phyloP scores from a whole-genome alignment of 2,113 vertebrate species.

The Otolemur garnettii region DNA sequence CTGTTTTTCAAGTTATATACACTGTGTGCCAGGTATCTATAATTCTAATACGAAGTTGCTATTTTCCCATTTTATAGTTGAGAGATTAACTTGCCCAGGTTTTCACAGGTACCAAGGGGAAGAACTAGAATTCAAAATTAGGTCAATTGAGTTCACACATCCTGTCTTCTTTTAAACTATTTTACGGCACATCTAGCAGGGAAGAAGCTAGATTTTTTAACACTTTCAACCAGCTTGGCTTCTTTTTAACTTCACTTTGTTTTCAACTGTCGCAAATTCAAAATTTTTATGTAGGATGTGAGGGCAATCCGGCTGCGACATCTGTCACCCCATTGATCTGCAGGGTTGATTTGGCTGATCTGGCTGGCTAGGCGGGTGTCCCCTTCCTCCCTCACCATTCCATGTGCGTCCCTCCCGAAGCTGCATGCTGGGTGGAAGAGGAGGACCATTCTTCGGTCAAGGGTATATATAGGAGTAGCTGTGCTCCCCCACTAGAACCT shows the following conservation, averaged over 20 bases:
- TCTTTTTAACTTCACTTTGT: neutral
- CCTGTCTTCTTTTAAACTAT: conserved; percentile 12
- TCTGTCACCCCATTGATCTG: no score
- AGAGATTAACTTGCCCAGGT: conserved; percentile 13
- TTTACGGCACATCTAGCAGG: neutral
- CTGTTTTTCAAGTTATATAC: conserved; percentile 32
- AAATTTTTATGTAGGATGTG: neutral
- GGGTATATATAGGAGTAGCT: no score
- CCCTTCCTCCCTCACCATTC: no score
- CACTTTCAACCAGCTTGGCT: neutral
- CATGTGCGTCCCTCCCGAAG: no score
- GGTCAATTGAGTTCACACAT: neutral
- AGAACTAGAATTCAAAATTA: conserved; percentile 39
- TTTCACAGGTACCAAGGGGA: conserved; percentile 47
- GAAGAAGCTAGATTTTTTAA: conserved; percentile 5
- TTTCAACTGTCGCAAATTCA: conserved; percentile 14
- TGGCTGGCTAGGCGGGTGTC: no score
- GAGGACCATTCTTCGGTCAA: no score
- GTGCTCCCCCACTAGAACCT: no score
- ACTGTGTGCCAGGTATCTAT: neutral
- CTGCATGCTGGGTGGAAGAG: no score
- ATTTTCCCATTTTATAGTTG: conserved; percentile 36
- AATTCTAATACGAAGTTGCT: neutral
- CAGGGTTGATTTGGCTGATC: no score
- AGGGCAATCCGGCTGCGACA: no score